These are phyloP conservation scores for Ctenosaura bakeri DNA, from an alignment of 2,797 vertebrate species.

Conservation along the genomic window DNA sequence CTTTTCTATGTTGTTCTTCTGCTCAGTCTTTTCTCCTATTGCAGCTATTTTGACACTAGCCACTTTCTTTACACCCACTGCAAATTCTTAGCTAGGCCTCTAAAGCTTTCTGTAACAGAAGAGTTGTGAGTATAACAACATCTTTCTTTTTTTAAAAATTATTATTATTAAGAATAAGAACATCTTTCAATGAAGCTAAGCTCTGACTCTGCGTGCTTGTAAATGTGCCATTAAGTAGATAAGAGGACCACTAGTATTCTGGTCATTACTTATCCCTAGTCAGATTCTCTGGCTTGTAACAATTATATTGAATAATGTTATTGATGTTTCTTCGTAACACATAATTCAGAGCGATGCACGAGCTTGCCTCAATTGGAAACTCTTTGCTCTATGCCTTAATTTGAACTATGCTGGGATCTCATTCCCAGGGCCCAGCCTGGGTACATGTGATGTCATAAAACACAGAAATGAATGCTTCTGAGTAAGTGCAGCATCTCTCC, in stretches of 20 bases:
- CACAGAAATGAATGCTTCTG: background rate
- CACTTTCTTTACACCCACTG: background rate
- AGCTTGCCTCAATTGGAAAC: background rate
- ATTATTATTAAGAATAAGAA: too few relatives aligned
- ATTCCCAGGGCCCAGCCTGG: background rate
- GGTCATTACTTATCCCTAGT: background rate
- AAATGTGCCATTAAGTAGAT: background rate
- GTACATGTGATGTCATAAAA: background rate
- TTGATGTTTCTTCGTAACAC: background rate
- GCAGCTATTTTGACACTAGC: background rate
- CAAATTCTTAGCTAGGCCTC: background rate
- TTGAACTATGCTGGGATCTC: background rate
- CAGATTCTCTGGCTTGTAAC: background rate
- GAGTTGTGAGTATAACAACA: background rate
- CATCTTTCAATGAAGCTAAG: background rate
- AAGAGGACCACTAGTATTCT: background rate
- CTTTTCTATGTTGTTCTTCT: background rate
- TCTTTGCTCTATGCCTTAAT: background rate
- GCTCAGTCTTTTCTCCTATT: background rate
- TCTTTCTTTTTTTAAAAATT: too few relatives aligned
- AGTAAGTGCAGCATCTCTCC: conserved; percentile 4
- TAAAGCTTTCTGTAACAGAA: background rate
- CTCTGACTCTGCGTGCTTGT: background rate
- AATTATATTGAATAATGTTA: background rate
- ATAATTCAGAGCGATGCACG: background rate